Conservation (phyloP, 2,797 vertebrate genomes). For the Sebastes trivittatus region DNA sequence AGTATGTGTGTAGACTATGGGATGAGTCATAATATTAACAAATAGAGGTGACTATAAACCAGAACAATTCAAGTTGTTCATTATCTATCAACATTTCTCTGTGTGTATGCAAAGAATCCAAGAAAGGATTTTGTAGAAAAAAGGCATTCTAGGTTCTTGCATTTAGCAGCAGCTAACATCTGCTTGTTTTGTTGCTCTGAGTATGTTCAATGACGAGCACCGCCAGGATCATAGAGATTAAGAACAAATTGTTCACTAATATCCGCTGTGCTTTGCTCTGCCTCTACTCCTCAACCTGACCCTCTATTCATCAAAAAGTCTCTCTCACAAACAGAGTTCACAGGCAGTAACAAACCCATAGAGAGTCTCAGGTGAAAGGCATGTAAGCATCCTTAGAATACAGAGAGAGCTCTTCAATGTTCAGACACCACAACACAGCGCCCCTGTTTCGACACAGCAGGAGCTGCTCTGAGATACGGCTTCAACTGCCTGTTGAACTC, state of each 20-base stretch:
- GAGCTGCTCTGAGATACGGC: not conserved
- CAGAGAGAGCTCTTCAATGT: not conserved
- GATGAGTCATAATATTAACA: not conserved
- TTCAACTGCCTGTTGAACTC: not conserved
- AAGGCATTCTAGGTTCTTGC: not conserved
- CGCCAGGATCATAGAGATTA: not conserved
- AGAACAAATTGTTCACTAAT: not conserved
- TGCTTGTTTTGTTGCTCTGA: not conserved
- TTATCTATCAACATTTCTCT: not conserved
- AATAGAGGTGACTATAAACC: not conserved
- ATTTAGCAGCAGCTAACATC: not conserved
- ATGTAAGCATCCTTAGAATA: not conserved
- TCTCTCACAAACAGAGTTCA: not conserved
- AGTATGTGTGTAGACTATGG: not conserved
- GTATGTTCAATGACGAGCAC: not conserved
- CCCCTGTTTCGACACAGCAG: not conserved
- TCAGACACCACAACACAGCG: not conserved
- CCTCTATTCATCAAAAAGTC: not conserved
- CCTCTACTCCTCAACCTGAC: not conserved
- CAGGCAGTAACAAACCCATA: not conserved
- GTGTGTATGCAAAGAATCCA: not conserved
- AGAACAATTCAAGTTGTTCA: not conserved
- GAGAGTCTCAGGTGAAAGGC: constrained; percentile 15
- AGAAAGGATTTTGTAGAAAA: not conserved
- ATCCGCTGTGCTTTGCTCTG: not conserved